Base-by-base conservation (phyloP, 2,888 invertebrate genomes). In the Dicyrtomina minuta region DNA sequence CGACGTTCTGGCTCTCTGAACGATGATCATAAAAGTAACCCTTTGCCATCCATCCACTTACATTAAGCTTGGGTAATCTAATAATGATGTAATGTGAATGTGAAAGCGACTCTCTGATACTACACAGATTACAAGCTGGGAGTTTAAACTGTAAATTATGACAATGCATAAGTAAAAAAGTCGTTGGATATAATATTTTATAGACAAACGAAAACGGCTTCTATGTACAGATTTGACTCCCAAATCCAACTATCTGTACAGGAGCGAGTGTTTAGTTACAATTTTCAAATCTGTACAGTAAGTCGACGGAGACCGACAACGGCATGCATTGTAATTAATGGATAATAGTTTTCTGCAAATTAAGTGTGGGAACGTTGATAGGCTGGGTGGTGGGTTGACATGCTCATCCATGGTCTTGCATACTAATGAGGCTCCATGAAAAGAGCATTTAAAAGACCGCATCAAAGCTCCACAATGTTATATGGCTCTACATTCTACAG, bases 271-370 rank as follows among this genome's bases (percentile, higher is more conserved):
- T n/a, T n/a, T n/a, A n/a, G 33, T 33, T 8, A 3, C 33, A 33
- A 3, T 33, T 8, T 3, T 33, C 33, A 33, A 8, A n/a, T n/a
- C n/a, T n/a, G n/a, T n/a, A 46, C 15, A 46, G 46, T 46, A 46
- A 46, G 46, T 46, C 46, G 17, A 17, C n/a, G 46, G 17, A 46
- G 46, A 46, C 22, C 53, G 53, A 22, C 53, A 22, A 53, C 53
- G 53, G n/a, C 61, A 61, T 65, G 66, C 69, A 72, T 72, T 66
- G 67, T 70, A 72, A 72, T 71, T 71, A 74, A 70, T 71, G 72
- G 74, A 74, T 74, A 55, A 13, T 51, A 43, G 64, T 58, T 62
- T 65, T 61, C 68, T 62, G 67, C 70, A 68, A 72, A 70, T 68
- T 70, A 68, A 72, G 68, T 72, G 72, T 72, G 72, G 70, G 72